phyloP scores from a whole-genome alignment of 2,113 vertebrate genomes.

The Psittacara wagleri region DNA sequence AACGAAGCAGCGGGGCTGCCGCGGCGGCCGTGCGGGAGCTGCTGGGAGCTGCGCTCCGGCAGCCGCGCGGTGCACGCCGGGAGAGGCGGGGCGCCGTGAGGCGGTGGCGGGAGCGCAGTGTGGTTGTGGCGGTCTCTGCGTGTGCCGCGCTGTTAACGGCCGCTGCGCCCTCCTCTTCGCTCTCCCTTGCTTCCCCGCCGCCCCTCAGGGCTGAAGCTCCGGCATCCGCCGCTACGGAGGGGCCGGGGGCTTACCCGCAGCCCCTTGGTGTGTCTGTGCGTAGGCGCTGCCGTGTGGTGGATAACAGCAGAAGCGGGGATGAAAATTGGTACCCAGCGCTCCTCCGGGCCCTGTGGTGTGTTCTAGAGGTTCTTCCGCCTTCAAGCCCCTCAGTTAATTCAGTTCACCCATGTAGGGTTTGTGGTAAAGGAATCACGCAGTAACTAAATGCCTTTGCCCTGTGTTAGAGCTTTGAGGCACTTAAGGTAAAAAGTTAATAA shows the following conservation, averaged over 20 bases:
- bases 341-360: no score
- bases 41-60: background rate
- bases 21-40: accelerated
- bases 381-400: accelerated
- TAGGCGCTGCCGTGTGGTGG: background rate
- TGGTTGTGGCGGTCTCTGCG: accelerated
- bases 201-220: background rate
- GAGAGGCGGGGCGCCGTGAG: background rate
- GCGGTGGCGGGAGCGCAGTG: background rate
- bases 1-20: background rate
- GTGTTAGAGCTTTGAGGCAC: accelerated
- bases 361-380: background rate
- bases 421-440: background rate
- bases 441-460: accelerated
- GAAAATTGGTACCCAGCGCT: accelerated
- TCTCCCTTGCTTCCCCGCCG: background rate
- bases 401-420: background rate
- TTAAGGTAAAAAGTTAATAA: background rate
- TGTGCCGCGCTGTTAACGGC: accelerated
- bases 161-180: accelerated
- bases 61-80: background rate
- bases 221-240: no score
- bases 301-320: accelerated
- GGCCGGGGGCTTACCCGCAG: no score
- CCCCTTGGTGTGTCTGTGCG: background rate